phyloP scores from a whole-genome alignment of 2,797 vertebrate genomes.

The Macrochelys suwanniensis region DNA sequence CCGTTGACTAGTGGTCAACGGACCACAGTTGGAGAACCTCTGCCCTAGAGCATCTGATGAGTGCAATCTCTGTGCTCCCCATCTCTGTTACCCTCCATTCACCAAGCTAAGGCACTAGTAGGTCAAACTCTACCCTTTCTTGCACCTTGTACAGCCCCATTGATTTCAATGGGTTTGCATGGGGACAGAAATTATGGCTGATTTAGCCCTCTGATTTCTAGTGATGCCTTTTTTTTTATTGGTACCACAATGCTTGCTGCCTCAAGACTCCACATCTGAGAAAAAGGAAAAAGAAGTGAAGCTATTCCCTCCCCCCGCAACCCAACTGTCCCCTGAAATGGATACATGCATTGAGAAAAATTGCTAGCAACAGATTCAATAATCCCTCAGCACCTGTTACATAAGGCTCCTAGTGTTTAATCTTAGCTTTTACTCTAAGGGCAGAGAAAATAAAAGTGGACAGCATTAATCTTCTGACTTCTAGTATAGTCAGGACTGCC shows the following conservation, averaged over 20 bases:
- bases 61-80: not conserved
- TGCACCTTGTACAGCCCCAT: not conserved
- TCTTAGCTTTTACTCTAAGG: conserved; percentile 65
- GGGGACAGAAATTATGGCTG: not conserved
- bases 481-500: conserved; percentile 43
- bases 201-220: not conserved
- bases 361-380: conserved; percentile 3
- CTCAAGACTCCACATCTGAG: not conserved
- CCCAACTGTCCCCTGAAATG: not conserved
- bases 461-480: conserved; percentile 63
- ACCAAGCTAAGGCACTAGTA: not conserved
- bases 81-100: not conserved
- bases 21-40: not conserved
- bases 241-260: not conserved
- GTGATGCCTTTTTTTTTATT: not conserved
- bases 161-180: not conserved
- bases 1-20: too few relatives aligned
- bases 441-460: conserved; percentile 65
- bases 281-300: not conserved
- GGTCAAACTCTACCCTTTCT: not conserved
- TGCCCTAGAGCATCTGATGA: not conserved
- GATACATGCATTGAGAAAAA: conserved; percentile 36
- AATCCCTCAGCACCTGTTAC: conserved; percentile 56
- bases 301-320: not conserved
- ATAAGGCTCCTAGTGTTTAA: conserved; percentile 36